A percentile compares a stretch with the other conserved stretches of the same genome.
Conservation (phyloP, 2,797 vertebrate species). For the Characodon lateralis region DNA sequence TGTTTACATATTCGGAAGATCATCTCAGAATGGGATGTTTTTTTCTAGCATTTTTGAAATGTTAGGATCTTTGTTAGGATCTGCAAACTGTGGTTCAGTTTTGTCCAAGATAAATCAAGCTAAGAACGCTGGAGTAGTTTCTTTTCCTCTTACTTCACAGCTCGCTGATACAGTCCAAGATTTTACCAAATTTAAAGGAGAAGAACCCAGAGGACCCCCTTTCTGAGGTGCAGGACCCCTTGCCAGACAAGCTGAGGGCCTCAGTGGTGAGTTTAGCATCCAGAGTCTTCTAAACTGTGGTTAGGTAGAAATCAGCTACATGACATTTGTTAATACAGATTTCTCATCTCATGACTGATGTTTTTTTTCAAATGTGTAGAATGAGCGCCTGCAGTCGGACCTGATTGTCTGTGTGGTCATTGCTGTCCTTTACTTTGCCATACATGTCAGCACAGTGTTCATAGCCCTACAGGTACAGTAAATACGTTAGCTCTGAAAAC, state of each 20-base stretch:
- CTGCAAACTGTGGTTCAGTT: not conserved
- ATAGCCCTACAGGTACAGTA: constrained; percentile 92
- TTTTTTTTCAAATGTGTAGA: constrained; percentile 78
- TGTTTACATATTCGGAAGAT: constrained; percentile 6
- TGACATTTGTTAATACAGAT: not conserved
- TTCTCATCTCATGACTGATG: not conserved
- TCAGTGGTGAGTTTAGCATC: constrained; percentile 88
- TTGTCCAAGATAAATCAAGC: constrained; percentile 10
- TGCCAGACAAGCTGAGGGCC: constrained; percentile 95
- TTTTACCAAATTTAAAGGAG: constrained; percentile 93
- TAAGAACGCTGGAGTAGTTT: not conserved
- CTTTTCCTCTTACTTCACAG: constrained; percentile 68
- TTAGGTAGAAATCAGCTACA: not conserved
- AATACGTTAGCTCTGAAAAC: not conserved
- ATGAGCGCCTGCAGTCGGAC: constrained; percentile 95
- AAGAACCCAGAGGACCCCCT: constrained; percentile 98
- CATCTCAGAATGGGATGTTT: constrained; percentile 10
- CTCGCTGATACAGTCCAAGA: constrained; percentile 93
- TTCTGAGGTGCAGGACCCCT: constrained; percentile 95
- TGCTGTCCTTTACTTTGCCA: constrained; percentile 96
- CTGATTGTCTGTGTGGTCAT: constrained; percentile 94
- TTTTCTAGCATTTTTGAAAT: constrained; percentile 7
- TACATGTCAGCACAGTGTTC: constrained; percentile 98
- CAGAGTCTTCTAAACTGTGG: not conserved
- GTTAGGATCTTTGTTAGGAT: not conserved